phyloP scores from a whole-genome alignment of 2,797 vertebrate genomes.

The Malacoctenus gilli region DNA sequence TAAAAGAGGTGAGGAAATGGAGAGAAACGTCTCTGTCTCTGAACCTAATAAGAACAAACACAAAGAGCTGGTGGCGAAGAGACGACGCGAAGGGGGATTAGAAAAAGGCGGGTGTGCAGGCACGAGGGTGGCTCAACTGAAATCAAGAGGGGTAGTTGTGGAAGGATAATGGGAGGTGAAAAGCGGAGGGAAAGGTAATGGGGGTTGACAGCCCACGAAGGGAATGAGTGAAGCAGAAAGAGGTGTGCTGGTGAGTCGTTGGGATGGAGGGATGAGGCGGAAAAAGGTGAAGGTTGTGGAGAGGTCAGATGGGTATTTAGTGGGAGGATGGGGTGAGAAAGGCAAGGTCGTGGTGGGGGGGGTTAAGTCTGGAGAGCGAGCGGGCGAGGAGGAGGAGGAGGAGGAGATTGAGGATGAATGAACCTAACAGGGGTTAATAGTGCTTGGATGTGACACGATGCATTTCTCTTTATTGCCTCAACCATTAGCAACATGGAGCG shows the following conservation, averaged over 20 bases:
- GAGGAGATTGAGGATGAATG: slow-evolving; percentile 4
- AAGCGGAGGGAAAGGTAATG: slow-evolving; percentile 14
- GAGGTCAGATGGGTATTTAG: slow-evolving; percentile 49
- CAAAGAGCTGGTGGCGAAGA: not conserved
- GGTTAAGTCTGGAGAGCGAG: too few species aligned
- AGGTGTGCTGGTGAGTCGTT: not conserved
- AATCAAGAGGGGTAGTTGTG: not conserved
- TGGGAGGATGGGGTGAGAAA: slow-evolving; percentile 25
- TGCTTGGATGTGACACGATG: not conserved
- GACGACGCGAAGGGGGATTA: slow-evolving; percentile 2
- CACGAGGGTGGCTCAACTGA: not conserved
- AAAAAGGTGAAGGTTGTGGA: slow-evolving; percentile 52
- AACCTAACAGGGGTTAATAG: slow-evolving; percentile 21
- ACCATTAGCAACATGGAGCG: too few species aligned
- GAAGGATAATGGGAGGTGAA: slow-evolving; percentile 16
- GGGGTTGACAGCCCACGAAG: slow-evolving; percentile 20
- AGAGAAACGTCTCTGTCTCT: not conserved
- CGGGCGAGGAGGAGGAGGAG: not conserved
- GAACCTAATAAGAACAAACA: not conserved
- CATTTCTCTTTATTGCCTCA: too few species aligned
- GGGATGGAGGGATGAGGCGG: slow-evolving; percentile 13
- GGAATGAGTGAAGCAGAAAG: slow-evolving; percentile 9
- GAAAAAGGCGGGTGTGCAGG: not conserved
- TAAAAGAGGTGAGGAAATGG: not conserved
- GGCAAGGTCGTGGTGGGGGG: slow-evolving; percentile 13